Evolutionary conservation across 2,797 vertebrate species (phyloP), one percentile per base, ranked within the genome.

Genomic region (Muscicapa comitata): DNA sequence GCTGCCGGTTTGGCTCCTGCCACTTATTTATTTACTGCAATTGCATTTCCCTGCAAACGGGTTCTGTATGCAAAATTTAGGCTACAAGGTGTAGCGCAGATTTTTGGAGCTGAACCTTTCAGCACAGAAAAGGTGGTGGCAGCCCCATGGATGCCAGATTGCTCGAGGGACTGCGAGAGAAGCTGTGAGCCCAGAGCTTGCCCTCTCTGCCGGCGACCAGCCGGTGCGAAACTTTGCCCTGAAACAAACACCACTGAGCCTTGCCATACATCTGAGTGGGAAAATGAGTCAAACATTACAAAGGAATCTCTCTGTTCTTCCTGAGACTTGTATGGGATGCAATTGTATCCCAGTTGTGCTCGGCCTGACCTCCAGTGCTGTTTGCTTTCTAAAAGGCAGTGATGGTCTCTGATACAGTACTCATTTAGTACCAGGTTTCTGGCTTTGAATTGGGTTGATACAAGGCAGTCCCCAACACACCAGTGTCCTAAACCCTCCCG

Each of bases 151-250:
- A 43, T 87, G 89, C 94, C 75, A 78, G 91, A 93, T 91, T 81
- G 93, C 87, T 88, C 5, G 47, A 92, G 91, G 91, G 91, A 61
- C 82, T 73, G 71, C 58, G 67, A 82, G 88, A 79, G 80, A 93
- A 91, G 85, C 90, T 70, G 82, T 7, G 51, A 94, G 83, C 75
- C 90, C 94, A 73, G 88, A 70, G 57, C 51, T 82, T 4, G 57
- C 78, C 91, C 94, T 84, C 66, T 83, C 76, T 83, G 81, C 83
- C 25, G 13, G 55, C 53, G 13, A 70, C 62, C 78, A 87, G 84
- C 74, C 89, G 11, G 57, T 1, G 6, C 3, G 35, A 92, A 77
- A 63, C 84, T 71, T 88, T 89, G 90, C 72, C 93, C 93, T 11
- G 72, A 76, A 82, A 86, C 37, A 77, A 80, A 79, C 45, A 16